Evolutionary conservation across 2,113 vertebrate species (phyloP).

Genomic region (Clupea harengus): DNA sequence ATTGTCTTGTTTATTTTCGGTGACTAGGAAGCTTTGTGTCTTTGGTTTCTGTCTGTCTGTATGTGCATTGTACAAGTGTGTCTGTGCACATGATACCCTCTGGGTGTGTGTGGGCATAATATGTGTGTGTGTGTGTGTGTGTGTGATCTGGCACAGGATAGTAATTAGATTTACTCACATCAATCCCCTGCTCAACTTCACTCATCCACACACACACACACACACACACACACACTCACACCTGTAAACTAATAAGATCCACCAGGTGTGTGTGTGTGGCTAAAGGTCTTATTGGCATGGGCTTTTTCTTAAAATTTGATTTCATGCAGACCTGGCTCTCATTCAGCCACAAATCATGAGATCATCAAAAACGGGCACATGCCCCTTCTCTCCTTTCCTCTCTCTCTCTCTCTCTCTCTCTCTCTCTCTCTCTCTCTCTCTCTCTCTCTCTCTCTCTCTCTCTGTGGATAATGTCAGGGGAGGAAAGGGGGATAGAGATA

Average conservation of each 20-base stretch:
- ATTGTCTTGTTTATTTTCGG: background rate
- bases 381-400: background rate
- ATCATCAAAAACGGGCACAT: background rate
- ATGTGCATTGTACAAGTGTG: background rate
- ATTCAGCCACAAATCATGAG: background rate
- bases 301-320: background rate
- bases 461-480: too few species aligned
- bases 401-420: background rate
- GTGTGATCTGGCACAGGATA: background rate
- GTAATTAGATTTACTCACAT: constrained; percentile 1
- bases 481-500: too few species aligned
- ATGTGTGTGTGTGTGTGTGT: background rate
- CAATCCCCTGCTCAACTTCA: background rate
- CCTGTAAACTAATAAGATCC: background rate
- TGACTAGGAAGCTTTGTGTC: too few species aligned
- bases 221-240: background rate
- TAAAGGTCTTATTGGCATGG: background rate
- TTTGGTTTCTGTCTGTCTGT: too few species aligned
- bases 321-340: background rate
- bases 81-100: background rate
- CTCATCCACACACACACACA: background rate
- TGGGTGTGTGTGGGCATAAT: background rate
- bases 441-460: background rate
- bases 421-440: background rate
- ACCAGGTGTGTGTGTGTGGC: background rate